phyloP scores from a whole-genome alignment of 1,140 invertebrate species.

The Leptonema lineaticorne region DNA sequence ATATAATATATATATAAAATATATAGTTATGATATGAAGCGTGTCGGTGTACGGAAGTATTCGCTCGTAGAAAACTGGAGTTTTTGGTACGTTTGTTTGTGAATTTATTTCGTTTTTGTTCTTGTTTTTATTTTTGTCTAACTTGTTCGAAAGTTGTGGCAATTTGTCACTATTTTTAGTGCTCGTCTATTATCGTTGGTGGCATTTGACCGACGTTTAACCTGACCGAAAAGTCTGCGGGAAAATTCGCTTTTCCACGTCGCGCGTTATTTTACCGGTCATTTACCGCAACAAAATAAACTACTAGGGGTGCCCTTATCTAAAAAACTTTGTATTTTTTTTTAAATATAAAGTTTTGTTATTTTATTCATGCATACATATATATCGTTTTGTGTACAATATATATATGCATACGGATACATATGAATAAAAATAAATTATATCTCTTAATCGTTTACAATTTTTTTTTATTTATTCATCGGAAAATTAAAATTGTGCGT shows the following conservation, averaged over 20 bases:
- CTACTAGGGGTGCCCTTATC: slow-evolving; percentile 13
- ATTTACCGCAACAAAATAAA: slow-evolving; percentile 15
- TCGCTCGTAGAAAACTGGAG: not conserved
- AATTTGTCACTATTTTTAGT: slow-evolving; percentile 24
- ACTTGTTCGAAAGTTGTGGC: slow-evolving; percentile 14
- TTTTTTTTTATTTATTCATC: not conserved
- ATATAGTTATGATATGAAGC: not conserved
- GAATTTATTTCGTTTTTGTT: not conserved
- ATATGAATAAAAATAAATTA: too few species aligned
- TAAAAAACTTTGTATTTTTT: slow-evolving; percentile 2
- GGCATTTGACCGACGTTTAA: slow-evolving; percentile 16
- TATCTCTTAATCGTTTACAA: too few species aligned
- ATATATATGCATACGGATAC: not conserved
- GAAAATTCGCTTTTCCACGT: not conserved
- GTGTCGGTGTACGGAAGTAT: not conserved
- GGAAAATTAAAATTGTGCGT: slow-evolving; percentile 26
- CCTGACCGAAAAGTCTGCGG: not conserved
- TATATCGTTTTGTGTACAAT: too few species aligned
- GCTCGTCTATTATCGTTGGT: slow-evolving; percentile 24
- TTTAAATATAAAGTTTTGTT: not conserved
- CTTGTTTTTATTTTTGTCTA: slow-evolving; percentile 16
- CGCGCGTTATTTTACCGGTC: not conserved
- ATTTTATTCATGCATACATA: slow-evolving; percentile 14
- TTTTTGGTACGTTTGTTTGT: too few species aligned
- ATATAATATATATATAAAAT: not conserved